Conservation (phyloP, 2,888 invertebrate species). For the Lasioglossum figueresi region DNA sequence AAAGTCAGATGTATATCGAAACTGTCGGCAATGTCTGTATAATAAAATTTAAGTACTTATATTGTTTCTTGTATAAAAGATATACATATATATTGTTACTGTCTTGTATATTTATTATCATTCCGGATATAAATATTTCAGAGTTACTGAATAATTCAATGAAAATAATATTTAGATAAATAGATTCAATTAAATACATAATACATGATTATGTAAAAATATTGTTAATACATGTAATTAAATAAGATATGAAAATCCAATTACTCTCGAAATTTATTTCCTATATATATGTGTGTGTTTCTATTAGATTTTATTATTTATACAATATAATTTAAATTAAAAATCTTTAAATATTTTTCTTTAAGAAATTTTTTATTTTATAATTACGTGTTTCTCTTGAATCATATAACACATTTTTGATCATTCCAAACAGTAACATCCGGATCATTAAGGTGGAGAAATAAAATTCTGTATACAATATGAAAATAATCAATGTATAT, state of each 20-base stretch:
- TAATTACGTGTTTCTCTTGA: not conserved
- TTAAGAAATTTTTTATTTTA: not conserved
- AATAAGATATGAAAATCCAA: slow-evolving; percentile 29
- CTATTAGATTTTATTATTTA: not conserved
- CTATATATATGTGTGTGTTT: not conserved
- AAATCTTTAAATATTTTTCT: not conserved
- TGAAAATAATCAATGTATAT: not conserved
- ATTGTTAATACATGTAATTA: slow-evolving; percentile 53
- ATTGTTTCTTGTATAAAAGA: slow-evolving; percentile 41
- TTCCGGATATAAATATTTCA: slow-evolving; percentile 44
- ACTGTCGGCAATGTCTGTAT: slow-evolving; percentile 28
- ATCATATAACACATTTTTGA: not conserved
- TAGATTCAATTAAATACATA: slow-evolving; percentile 28
- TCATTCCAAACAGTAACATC: not conserved
- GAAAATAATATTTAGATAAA: slow-evolving; percentile 46
- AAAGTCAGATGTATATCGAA: slow-evolving; percentile 18
- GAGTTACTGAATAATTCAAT: slow-evolving; percentile 43
- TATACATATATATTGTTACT: slow-evolving; percentile 25
- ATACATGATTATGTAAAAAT: slow-evolving; percentile 39
- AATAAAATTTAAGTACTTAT: slow-evolving; percentile 39
- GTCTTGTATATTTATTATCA: slow-evolving; percentile 46
- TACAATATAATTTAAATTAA: not conserved
- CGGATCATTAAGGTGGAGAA: not conserved
- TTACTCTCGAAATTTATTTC: slow-evolving; percentile 15
- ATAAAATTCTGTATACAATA: not conserved